Percentiles rank a stretch among this genome's conserved stretches.
phyloP scores from a whole-genome alignment of 2,888 invertebrate genomes.

The Apamea monoglypha region DNA sequence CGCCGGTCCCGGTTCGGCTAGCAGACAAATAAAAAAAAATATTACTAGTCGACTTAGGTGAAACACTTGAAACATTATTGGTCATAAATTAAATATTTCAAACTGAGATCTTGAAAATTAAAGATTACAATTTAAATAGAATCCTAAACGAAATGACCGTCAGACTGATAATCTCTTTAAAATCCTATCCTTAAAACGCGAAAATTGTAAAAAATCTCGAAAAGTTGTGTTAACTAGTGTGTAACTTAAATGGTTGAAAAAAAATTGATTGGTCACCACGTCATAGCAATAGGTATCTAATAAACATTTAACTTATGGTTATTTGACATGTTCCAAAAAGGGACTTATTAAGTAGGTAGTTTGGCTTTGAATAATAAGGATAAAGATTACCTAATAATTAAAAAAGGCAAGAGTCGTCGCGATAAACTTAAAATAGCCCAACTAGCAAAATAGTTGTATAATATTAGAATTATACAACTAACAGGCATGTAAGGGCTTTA shows the following conservation, averaged over 20 bases:
- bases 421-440: too few relatives aligned
- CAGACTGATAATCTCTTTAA: not conserved
- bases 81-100: not conserved
- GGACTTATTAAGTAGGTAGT: not conserved
- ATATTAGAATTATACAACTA: too few relatives aligned
- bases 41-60: not conserved
- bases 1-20: not conserved
- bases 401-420: not conserved
- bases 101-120: not conserved
- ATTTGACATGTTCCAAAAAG: not conserved
- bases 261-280: not conserved
- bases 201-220: not conserved
- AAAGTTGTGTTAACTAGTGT: not conserved
- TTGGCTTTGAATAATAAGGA: too few relatives aligned
- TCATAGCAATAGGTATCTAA: too few relatives aligned
- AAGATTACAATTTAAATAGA: too few relatives aligned
- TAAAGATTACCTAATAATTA: not conserved
- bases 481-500: too few relatives aligned
- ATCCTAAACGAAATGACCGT: not conserved
- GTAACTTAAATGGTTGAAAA: not conserved
- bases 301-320: not conserved
- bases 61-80: not conserved
- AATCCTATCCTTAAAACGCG: not conserved
- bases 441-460: too few relatives aligned
- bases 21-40: not conserved